A percentile compares a stretch with the other conserved stretches of the same genome.
phyloP scores from a whole-genome alignment of 2,113 vertebrate genomes.

The Rhagologus leucostigma region DNA sequence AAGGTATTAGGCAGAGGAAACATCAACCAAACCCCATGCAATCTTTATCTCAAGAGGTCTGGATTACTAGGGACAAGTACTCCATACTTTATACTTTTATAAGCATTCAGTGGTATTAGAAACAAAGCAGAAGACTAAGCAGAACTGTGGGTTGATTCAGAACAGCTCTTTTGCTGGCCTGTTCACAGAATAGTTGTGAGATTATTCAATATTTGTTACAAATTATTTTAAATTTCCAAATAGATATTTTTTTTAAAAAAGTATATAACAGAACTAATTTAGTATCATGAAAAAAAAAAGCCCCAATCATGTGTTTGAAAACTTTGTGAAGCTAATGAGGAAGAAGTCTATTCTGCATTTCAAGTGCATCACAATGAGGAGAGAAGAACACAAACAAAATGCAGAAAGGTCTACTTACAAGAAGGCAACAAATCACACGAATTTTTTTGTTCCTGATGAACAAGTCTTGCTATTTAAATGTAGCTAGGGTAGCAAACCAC shows the following conservation, averaged over 20 bases:
- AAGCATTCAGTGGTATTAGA: neutral
- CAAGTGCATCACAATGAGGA: neutral
- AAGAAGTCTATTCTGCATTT: neutral
- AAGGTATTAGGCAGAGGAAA: neutral
- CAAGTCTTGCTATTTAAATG: neutral
- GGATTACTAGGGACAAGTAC: neutral
- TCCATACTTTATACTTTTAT: neutral
- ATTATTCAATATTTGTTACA: neutral
- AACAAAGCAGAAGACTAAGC: neutral
- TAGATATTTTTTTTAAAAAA: too few species aligned
- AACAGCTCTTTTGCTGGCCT: neutral
- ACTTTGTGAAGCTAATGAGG: neutral
- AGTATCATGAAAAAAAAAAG: neutral
- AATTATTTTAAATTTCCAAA: neutral
- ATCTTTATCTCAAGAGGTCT: neutral
- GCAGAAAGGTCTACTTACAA: neutral
- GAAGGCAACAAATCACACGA: neutral
- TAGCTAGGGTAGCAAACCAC: neutral
- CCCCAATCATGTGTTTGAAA: neutral
- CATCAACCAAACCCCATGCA: neutral
- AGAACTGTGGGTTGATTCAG: neutral
- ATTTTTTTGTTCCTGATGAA: neutral
- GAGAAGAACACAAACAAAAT: neutral
- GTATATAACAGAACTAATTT: neutral
- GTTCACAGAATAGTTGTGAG: neutral